phyloP scores from a whole-genome alignment of 2,797 vertebrate species.

The Gallinago nigripennis region DNA sequence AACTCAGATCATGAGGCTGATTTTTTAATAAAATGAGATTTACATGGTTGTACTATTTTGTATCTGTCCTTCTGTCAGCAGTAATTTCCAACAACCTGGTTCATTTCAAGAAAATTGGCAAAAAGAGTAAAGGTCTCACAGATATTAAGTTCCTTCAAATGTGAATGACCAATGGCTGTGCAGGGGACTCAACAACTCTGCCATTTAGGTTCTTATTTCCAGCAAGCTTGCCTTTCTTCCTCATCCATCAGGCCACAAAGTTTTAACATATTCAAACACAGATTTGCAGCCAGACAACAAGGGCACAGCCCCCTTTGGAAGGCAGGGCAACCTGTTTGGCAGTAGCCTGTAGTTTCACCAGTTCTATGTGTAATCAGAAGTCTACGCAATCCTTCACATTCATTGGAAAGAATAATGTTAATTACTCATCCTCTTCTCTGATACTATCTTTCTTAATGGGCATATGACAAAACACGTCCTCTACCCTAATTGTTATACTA shows the following conservation, averaged over 20 bases:
- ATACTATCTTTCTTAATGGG: background rate
- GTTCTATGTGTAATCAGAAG: background rate
- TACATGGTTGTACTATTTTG: background rate
- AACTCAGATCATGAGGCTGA: background rate
- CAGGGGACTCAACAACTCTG: background rate
- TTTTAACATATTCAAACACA: background rate
- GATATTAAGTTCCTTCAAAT: background rate
- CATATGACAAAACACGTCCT: background rate
- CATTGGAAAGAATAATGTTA: background rate
- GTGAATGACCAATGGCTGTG: background rate
- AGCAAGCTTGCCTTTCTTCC: background rate
- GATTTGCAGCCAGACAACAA: background rate
- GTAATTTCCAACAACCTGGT: background rate
- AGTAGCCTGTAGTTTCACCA: background rate
- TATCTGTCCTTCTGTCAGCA: background rate
- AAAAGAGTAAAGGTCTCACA: background rate
- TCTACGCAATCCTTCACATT: background rate
- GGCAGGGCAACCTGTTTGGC: background rate
- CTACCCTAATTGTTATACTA: background rate
- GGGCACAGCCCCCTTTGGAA: background rate
- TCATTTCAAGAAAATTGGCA: background rate
- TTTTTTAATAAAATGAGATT: background rate
- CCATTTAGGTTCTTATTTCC: background rate
- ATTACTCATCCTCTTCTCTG: background rate
- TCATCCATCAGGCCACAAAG: background rate